Conservation (phyloP, 2,113 vertebrate genomes). For the Tricholaema leucomelas region DNA sequence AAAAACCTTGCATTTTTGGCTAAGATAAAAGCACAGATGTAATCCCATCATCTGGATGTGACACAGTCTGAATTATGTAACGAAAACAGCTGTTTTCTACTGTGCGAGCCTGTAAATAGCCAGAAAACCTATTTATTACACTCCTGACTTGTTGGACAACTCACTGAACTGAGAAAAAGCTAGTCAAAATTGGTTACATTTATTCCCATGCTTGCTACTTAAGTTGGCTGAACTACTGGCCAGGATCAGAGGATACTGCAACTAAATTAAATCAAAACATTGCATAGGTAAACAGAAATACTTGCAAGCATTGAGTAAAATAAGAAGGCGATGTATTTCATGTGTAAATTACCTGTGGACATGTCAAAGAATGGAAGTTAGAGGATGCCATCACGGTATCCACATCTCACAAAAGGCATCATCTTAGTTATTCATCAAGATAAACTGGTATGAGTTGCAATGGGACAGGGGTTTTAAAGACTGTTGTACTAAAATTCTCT, state of each 20-base stretch:
- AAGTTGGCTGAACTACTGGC: neutral
- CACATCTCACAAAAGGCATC: neutral
- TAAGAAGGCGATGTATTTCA: neutral
- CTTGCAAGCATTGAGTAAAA: neutral
- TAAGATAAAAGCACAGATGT: neutral
- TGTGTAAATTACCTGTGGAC: neutral
- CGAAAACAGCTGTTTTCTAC: neutral
- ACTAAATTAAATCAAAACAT: constrained; percentile 35
- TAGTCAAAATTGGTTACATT: constrained; percentile 23
- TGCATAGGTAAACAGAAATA: constrained; percentile 15
- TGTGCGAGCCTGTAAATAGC: neutral
- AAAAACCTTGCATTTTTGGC: neutral
- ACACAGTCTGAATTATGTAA: constrained; percentile 16
- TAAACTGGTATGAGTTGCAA: fast-evolving
- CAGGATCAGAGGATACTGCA: constrained; percentile 19
- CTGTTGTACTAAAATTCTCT: neutral
- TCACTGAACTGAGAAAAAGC: neutral
- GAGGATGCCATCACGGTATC: neutral
- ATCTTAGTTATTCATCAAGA: neutral
- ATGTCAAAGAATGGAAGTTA: neutral
- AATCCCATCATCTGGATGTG: neutral
- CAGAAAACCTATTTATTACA: constrained; percentile 39
- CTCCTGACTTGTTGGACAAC: constrained; percentile 16
- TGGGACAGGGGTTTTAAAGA: neutral
- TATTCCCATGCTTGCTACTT: constrained; percentile 32